Base-by-base conservation (phyloP, 2,113 vertebrate species). In the Neolamprologus toae region DNA sequence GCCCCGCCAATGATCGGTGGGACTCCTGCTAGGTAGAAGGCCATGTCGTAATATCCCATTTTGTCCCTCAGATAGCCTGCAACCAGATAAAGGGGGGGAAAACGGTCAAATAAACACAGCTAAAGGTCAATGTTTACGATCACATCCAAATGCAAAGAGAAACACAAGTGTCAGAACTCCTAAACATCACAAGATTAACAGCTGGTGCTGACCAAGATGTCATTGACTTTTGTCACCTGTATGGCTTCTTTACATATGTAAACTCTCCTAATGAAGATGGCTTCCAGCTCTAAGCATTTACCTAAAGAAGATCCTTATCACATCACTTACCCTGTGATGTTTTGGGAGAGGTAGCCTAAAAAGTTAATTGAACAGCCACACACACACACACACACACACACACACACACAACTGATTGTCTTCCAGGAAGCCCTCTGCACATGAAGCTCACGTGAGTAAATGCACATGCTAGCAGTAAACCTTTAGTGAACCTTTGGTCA, bases 21-120 rank as follows among this genome's bases (percentile, higher is more conserved):
- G 82, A 99, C 95, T 1, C 99, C 99, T 0, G 99, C 98, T 89
- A 99, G 96, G 95, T 98, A 99, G 94, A 99, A 99, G 0, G 99
- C 98, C 84, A 97, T 89, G 1, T 99, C 89, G 0, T 99, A 99
- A 90, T 83, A 96, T 6, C 96, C 96, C 4, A 98, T 96, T 9
- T 95, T 92, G 91, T 99, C 99, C 21, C 93, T 96, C 82, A 99
- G 96, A 86, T 97, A 96, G 17, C 99, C 99, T 99, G 92, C 5
- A 49, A 73, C 76, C 66, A 68, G n/a, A 71, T 12, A 55, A 11
- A 53, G 9, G 59, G 28, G 53, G 45, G 1, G 0, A 0, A 49
- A n/a, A n/a, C 1, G 4, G 45, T 78, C 10, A 31, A 78, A 78
- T 33, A 78, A 33, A 51, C 26, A 78, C 45, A 49, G 6, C 26